phyloP scores from a whole-genome alignment of 2,113 vertebrate genomes.

The Phycodurus eques region DNA sequence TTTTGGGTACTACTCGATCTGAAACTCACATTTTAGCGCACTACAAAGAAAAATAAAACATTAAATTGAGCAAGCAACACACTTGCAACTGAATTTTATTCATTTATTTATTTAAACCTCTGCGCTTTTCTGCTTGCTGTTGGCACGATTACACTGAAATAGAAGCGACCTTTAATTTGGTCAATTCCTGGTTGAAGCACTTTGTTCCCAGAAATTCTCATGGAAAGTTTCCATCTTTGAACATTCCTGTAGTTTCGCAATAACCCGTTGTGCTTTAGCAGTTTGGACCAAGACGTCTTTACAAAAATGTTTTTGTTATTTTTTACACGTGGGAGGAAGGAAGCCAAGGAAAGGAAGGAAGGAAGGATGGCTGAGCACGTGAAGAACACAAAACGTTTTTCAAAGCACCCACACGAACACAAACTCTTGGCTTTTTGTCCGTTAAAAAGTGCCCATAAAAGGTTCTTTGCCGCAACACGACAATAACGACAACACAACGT shows the following conservation, averaged over 20 bases:
- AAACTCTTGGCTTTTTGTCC: background rate
- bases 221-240: background rate
- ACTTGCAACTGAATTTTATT: too few relatives aligned
- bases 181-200: background rate
- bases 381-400: background rate
- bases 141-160: too few relatives aligned
- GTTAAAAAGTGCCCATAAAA: slow-evolving; percentile 1
- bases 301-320: background rate
- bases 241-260: background rate
- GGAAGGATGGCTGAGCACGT: background rate
- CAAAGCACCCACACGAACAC: background rate
- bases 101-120: too few relatives aligned
- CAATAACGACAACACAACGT: background rate
- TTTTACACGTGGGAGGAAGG: background rate
- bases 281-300: background rate
- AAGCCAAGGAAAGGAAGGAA: too few relatives aligned
- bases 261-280: background rate
- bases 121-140: too few relatives aligned
- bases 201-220: background rate
- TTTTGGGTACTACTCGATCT: background rate
- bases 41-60: too few relatives aligned
- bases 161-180: too few relatives aligned
- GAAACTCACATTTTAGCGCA: background rate
- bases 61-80: too few relatives aligned
- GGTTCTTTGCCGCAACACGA: background rate